Percentiles rank a stretch among this genome's conserved stretches.
These are phyloP conservation scores for Channa striata DNA, from an alignment of 2,797 vertebrate genomes.

Conservation along the genomic window DNA sequence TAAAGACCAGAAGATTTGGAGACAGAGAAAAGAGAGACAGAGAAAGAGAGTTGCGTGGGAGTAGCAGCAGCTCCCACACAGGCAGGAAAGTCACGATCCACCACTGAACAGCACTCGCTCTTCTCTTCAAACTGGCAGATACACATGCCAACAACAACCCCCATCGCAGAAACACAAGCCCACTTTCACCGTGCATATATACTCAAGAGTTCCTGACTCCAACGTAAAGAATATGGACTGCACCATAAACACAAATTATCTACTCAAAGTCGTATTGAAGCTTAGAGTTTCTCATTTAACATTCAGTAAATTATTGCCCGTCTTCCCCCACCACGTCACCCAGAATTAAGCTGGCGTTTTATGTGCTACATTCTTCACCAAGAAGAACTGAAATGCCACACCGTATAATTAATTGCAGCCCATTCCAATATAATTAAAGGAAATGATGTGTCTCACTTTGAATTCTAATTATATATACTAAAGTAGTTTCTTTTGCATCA, in stretches of 20 bases:
- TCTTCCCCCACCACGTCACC: not conserved
- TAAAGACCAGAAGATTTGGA: conserved; percentile 52
- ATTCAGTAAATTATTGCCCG: conserved; percentile 9
- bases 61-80: conserved; percentile 60
- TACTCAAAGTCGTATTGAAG: conserved; percentile 3
- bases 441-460: conserved; percentile 18
- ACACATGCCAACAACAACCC: conserved; percentile 27
- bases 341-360: conserved; percentile 4
- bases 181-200: conserved; percentile 3
- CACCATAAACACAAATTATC: not conserved
- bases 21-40: conserved; percentile 23
- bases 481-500: conserved; percentile 18
- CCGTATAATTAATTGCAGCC: conserved; percentile 29
- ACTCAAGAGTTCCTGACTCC: not conserved
- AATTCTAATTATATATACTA: conserved; percentile 17
- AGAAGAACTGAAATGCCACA: conserved; percentile 6
- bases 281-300: conserved; percentile 13
- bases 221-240: not conserved
- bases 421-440: conserved; percentile 10
- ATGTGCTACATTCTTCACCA: not conserved
- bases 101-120: conserved; percentile 31
- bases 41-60: conserved; percentile 51
- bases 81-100: conserved; percentile 65
- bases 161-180: conserved; percentile 20
- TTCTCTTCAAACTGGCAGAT: conserved; percentile 46